phyloP scores from a whole-genome alignment of 2,797 vertebrate species.

The Columba guinea region DNA sequence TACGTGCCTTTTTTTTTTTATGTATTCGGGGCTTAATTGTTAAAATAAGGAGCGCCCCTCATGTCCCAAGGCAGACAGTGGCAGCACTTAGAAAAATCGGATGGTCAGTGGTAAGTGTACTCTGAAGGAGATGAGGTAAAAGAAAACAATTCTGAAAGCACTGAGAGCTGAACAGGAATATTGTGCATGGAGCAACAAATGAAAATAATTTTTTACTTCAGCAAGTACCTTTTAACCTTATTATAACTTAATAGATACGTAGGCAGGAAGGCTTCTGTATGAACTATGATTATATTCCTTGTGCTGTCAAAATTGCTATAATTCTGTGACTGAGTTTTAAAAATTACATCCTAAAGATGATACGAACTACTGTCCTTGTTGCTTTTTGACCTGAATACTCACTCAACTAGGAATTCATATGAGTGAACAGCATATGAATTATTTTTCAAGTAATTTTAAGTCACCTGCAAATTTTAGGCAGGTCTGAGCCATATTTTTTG shows the following conservation, averaged over 20 bases:
- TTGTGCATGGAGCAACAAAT: background rate
- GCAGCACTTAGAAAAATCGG: constrained; percentile 1
- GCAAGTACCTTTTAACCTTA: background rate
- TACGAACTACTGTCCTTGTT: constrained; percentile 6
- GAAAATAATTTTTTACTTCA: background rate
- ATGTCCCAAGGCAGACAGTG: background rate
- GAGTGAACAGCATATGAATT: constrained; percentile 20
- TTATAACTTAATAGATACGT: constrained; percentile 6
- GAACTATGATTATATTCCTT: constrained; percentile 11
- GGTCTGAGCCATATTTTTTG: constrained; percentile 12
- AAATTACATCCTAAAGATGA: constrained; percentile 18
- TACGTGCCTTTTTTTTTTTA: background rate
- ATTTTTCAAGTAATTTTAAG: constrained; percentile 49
- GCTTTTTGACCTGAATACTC: constrained; percentile 25
- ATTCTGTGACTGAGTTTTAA: constrained; percentile 6
- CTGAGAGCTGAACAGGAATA: background rate
- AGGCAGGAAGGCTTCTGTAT: constrained; percentile 10
- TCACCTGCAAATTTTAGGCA: constrained; percentile 34
- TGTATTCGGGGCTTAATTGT: background rate
- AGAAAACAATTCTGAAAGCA: background rate
- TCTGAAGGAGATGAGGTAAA: background rate
- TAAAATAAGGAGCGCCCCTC: background rate
- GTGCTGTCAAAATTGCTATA: constrained; percentile 31
- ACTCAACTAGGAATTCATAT: constrained; percentile 25
- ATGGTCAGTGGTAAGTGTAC: constrained; percentile 15